Evolutionary conservation across 37 sponge, comb jelly and placozoan species (phyloP).

Genomic region (Cliona cf. orientalis): DNA sequence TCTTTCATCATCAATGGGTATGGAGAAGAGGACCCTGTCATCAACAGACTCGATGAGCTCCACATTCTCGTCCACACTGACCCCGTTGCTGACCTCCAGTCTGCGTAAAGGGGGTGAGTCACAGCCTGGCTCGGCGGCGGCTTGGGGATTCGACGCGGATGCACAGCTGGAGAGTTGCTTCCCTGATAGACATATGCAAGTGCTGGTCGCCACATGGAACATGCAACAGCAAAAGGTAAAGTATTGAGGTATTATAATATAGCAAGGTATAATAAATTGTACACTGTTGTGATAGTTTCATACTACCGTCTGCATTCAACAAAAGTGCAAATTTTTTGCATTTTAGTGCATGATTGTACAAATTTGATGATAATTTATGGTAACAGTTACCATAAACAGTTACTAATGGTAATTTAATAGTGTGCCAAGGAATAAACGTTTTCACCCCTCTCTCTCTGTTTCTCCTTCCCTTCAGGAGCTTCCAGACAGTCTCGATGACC

Average conservation of each 20-base stretch:
- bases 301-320: too few relatives aligned
- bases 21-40: background rate
- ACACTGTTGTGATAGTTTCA: too few relatives aligned
- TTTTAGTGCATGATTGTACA: too few relatives aligned
- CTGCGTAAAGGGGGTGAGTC: slow-evolving; percentile 60
- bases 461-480: slow-evolving; percentile 64
- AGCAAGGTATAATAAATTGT: too few relatives aligned
- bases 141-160: slow-evolving; percentile 40
- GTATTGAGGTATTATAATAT: too few relatives aligned
- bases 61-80: slow-evolving; percentile 15
- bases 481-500: slow-evolving; percentile 80
- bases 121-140: background rate
- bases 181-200: slow-evolving; percentile 63
- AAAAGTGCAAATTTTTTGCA: too few relatives aligned
- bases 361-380: too few relatives aligned
- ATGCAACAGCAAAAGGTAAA: slow-evolving; percentile 79
- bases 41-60: background rate
- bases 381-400: too few relatives aligned
- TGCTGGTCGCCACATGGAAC: slow-evolving; percentile 88
- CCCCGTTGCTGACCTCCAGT: slow-evolving; percentile 43
- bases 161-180: slow-evolving; percentile 53
- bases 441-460: too few relatives aligned
- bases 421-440: too few relatives aligned
- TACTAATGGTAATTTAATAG: too few relatives aligned
- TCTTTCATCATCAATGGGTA: background rate